Base-by-base conservation (phyloP, 1,140 invertebrate species). In the Lysiphlebus fabarum region DNA sequence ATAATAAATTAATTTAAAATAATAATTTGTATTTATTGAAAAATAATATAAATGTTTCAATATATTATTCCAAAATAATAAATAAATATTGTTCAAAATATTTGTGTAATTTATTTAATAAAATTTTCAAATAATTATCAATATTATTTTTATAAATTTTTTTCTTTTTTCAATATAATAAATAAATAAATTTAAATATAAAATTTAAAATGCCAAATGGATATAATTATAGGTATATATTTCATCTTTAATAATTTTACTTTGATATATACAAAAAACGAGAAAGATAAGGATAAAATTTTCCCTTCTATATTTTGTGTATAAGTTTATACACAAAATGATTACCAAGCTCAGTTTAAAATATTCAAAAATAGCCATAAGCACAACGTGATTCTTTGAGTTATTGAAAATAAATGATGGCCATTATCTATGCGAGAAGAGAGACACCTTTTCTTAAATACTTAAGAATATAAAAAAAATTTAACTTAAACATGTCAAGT, bases 381-480 rank as follows among this genome's bases (percentile, higher is more conserved):
- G 45, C 44, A 49, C 45, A 43, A 36, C 47, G 44, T 26, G 38
- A 51, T 51, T 57, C 55, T 10, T 11, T n/a, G 56, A n/a, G 34
- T 59, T 64, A 64, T 64, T 64, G 63, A 64, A 59, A 64, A 64
- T 64, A 56, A 49, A 64, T 62, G 51, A 37, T n/a, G 12, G 12
- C 37, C 49, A 51, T 36, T 51, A 14, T 33, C n/a, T n/a, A 51
- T 11, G 49, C 34, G 36, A 51, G 34, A 34, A 40, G 34, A 40
- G 34, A 53, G 53, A 38, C n/a, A 4, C 17, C 17, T 26, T 26
- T 1, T 4, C 17, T 41, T 60, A 42, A 57, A 63, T 63, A 54
- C 54, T 63, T 60, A 4, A 57, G 48, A 14, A 36, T 14, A 26
- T 36, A 56, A 60, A 41, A 63, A 63, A 57, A 26, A 60, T 60